A percentile compares a stretch with the other conserved stretches of the same genome.
Evolutionary conservation across 1,140 invertebrate genomes (phyloP).

Genomic region (Proales similis): DNA sequence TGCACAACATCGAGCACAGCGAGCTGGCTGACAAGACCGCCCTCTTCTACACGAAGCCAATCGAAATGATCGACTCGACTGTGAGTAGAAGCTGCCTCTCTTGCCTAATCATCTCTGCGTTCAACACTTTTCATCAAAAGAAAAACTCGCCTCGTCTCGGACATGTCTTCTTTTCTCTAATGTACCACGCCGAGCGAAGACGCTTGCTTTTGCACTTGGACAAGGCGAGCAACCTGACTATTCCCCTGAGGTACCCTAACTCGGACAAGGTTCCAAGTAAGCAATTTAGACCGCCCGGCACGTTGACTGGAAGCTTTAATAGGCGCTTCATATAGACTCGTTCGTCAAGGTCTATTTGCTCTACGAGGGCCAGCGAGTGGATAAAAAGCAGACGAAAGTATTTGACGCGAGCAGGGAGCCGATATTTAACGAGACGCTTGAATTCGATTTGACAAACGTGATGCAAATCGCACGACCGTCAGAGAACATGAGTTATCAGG

Average conservation of each 20-base stretch:
- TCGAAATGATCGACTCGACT: too few species aligned
- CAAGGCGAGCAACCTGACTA: conserved; percentile 5
- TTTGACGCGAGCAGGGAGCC: conserved; percentile 94
- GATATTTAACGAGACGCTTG: conserved; percentile 92
- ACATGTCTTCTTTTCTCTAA: too few species aligned
- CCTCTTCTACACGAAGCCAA: too few species aligned
- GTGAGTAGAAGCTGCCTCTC: too few species aligned
- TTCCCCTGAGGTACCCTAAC: conserved; percentile 14
- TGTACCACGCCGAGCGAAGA: too few species aligned
- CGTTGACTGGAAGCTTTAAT: too few species aligned
- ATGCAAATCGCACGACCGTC: conserved; percentile 31
- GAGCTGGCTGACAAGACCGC: neutral
- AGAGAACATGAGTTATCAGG: conserved; percentile 5
- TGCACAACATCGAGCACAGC: conserved; percentile 14
- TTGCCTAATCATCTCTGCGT: too few species aligned
- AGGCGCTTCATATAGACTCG: too few species aligned
- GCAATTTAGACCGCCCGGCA: too few species aligned
- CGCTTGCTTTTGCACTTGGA: too few species aligned
- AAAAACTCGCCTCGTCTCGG: too few species aligned
- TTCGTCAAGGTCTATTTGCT: conserved; percentile 92
- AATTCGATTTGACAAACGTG: conserved; percentile 57
- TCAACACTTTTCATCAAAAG: too few species aligned
- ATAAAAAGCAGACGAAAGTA: conserved; percentile 97
- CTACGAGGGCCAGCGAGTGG: conserved; percentile 90
- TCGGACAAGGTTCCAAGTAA: conserved; percentile 31